Percentiles rank a stretch among this genome's conserved stretches.
These are phyloP conservation scores for Eurois occulta DNA, from an alignment of 2,888 invertebrate species.

Conservation along the genomic window DNA sequence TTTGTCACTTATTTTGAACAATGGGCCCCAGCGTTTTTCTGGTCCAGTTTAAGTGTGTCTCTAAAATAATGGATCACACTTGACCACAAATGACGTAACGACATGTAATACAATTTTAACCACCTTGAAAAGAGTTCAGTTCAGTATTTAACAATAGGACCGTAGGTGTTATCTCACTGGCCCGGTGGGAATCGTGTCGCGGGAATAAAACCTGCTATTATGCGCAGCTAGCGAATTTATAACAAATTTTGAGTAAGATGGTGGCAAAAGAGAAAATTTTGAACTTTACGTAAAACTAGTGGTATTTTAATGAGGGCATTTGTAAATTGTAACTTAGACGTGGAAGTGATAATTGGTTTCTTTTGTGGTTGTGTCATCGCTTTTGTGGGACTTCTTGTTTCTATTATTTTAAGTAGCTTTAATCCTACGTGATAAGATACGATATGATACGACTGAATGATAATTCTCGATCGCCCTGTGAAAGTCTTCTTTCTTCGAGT, in stretches of 20 bases:
- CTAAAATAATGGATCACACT: slow-evolving; percentile 11
- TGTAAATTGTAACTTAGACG: neutral
- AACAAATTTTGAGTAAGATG: slow-evolving; percentile 52
- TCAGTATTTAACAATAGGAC: slow-evolving; percentile 59
- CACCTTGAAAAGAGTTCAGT: slow-evolving; percentile 65
- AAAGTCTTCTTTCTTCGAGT: too few species aligned
- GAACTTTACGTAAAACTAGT: slow-evolving; percentile 9
- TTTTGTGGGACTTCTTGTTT: neutral
- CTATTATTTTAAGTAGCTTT: neutral
- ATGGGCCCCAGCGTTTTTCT: too few species aligned
- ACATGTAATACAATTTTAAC: slow-evolving; percentile 54
- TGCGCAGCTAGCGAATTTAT: slow-evolving; percentile 52
- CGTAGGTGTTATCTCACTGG: slow-evolving; percentile 66
- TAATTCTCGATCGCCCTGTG: too few species aligned
- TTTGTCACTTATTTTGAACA: neutral
- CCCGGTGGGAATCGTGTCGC: slow-evolving; percentile 69
- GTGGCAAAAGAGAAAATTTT: slow-evolving; percentile 32
- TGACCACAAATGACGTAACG: slow-evolving; percentile 54
- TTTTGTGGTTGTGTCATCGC: slow-evolving; percentile 25
- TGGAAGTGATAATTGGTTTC: neutral
- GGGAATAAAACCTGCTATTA: slow-evolving; percentile 68
- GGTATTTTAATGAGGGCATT: slow-evolving; percentile 20
- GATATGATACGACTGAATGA: too few species aligned
- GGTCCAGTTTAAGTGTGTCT: neutral
- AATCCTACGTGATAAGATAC: neutral